Percentiles rank a stretch among this genome's conserved stretches.
Evolutionary conservation across 2,113 vertebrate species (phyloP).

Genomic region (Clinocottus analis): DNA sequence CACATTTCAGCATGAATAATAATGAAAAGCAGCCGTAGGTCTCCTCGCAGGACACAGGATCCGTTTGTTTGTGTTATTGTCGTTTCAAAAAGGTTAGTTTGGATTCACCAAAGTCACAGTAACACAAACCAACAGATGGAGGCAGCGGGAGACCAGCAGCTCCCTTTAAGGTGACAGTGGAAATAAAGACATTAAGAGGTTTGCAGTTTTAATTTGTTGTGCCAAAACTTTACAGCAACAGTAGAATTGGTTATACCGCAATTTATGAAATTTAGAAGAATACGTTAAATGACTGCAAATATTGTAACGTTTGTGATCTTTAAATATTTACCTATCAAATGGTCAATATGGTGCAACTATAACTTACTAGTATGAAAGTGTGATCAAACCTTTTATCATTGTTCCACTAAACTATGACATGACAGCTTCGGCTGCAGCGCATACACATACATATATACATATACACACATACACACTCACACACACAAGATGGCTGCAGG

Average conservation of each 20-base stretch:
- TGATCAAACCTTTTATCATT: neutral
- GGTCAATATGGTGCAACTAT: neutral
- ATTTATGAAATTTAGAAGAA: neutral
- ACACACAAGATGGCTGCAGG: slow-evolving; percentile 17
- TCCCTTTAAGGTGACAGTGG: neutral
- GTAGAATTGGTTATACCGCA: neutral
- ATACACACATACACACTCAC: too few relatives aligned
- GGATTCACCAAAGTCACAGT: neutral
- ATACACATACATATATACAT: neutral
- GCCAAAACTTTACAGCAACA: neutral
- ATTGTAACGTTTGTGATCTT: neutral
- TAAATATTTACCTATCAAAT: slow-evolving; percentile 34
- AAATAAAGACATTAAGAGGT: neutral
- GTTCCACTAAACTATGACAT: neutral
- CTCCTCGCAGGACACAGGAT: too few relatives aligned
- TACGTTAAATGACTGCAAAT: neutral
- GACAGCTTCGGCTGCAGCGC: neutral
- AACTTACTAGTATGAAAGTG: neutral
- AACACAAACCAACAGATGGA: neutral
- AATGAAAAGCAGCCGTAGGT: neutral
- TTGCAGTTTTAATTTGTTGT: neutral
- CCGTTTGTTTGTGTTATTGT: neutral
- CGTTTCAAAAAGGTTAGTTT: neutral
- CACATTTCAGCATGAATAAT: neutral
- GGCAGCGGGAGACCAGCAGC: too few relatives aligned